These are phyloP conservation scores for Xestia sexstrigata DNA, from an alignment of 2,888 invertebrate genomes.

Conservation along the genomic window DNA sequence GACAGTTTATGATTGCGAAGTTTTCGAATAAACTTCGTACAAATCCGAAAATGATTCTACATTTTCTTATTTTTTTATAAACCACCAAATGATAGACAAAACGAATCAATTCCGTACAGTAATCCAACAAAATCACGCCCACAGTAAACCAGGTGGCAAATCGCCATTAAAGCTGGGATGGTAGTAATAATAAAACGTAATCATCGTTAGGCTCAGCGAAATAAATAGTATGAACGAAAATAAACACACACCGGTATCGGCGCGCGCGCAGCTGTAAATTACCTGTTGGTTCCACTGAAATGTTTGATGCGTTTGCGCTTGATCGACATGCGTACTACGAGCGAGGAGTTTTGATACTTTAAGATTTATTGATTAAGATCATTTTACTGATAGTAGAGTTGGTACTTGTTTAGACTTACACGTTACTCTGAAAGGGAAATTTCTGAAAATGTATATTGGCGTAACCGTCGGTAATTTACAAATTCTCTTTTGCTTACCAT, in stretches of 20 bases:
- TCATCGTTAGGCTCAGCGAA: slow-evolving; percentile 79
- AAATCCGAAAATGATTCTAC: background rate
- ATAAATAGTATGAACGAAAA: slow-evolving; percentile 86
- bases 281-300: slow-evolving; percentile 89
- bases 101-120: slow-evolving; percentile 49
- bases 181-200: slow-evolving; percentile 84
- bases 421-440: background rate
- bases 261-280: slow-evolving; percentile 82
- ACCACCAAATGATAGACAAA: slow-evolving; percentile 27
- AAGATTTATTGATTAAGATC: too few relatives aligned
- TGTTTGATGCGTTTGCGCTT: slow-evolving; percentile 86
- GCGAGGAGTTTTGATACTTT: slow-evolving; percentile 71
- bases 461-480: too few relatives aligned
- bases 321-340: slow-evolving; percentile 78
- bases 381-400: background rate
- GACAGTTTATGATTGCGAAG: background rate
- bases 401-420: background rate
- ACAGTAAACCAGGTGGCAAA: slow-evolving; percentile 63
- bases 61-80: background rate
- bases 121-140: slow-evolving; percentile 47
- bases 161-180: slow-evolving; percentile 68
- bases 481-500: too few relatives aligned
- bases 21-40: background rate
- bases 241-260: slow-evolving; percentile 81
- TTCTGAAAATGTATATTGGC: background rate